Evolutionary conservation across 2,797 vertebrate genomes (phyloP).

Genomic region (Pseudotriccus pelzelni): DNA sequence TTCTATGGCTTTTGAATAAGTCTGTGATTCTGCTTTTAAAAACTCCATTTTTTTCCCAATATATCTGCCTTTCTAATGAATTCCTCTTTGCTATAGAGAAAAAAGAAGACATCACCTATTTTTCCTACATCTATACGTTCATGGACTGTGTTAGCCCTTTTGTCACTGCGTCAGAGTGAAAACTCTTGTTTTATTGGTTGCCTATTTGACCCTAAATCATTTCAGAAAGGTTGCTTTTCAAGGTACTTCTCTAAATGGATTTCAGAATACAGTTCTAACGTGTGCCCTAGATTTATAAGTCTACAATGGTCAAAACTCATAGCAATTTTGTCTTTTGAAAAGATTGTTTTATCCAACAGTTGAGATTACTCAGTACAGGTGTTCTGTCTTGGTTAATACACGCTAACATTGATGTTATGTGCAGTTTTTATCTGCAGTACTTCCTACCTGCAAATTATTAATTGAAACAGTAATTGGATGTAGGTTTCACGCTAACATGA

Average conservation of each 20-base stretch:
- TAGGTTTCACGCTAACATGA: background rate
- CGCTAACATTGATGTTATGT: accelerated
- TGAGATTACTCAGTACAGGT: background rate
- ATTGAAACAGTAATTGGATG: background rate
- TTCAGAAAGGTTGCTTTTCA: background rate
- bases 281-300: background rate
- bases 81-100: background rate
- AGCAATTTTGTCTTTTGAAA: background rate
- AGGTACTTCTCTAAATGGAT: background rate
- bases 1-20: background rate
- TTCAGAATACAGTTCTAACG: background rate
- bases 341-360: background rate
- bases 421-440: background rate
- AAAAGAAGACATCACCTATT: background rate
- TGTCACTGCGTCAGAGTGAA: background rate
- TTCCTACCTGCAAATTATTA: background rate
- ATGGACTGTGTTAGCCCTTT: background rate
- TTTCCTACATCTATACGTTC: background rate
- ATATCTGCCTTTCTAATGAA: background rate
- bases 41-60: background rate
- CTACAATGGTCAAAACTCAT: background rate
- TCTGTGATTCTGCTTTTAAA: background rate
- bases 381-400: background rate
- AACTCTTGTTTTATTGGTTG: background rate
- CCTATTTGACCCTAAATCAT: background rate